These are phyloP conservation scores for Sprattus sprattus DNA, from an alignment of 2,113 vertebrate genomes.

Conservation along the genomic window DNA sequence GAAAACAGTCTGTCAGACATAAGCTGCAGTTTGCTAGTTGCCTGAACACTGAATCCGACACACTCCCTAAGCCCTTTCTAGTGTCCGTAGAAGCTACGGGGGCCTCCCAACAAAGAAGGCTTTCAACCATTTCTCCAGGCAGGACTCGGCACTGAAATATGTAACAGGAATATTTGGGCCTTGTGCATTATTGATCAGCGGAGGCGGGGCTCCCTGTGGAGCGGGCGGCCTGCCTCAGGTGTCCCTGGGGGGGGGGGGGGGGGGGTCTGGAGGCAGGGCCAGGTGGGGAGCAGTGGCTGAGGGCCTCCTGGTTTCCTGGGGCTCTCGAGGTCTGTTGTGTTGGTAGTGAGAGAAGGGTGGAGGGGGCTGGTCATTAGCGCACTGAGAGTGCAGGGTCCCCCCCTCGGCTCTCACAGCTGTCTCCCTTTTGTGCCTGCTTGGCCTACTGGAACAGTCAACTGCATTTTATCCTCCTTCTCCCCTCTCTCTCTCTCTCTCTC, in stretches of 20 bases:
- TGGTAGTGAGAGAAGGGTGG: not conserved
- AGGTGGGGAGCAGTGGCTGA: not conserved
- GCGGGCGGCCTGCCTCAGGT: not conserved
- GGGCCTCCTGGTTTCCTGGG: not conserved
- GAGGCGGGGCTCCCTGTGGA: not conserved
- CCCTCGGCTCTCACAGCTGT: constrained; percentile 42
- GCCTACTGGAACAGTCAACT: constrained; percentile 47
- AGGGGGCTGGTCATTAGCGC: not conserved
- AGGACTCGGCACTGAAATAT: constrained; percentile 13
- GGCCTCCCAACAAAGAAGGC: not conserved
- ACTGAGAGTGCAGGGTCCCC: not conserved
- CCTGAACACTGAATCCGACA: not conserved
- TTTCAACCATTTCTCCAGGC: constrained; percentile 5
- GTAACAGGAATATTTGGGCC: constrained; percentile 21
- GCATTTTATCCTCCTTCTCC: constrained; percentile 37
- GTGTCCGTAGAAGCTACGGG: not conserved
- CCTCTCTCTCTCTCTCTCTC: not conserved
- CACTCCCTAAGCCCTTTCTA: not conserved
- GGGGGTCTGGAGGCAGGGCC: not conserved
- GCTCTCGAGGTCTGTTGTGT: not conserved
- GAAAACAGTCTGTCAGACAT: not conserved
- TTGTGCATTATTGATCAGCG: constrained; percentile 16
- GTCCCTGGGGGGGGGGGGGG: not conserved
- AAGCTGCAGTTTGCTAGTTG: not conserved
- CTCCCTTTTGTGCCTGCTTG: constrained; percentile 57